Base-by-base conservation (phyloP, 64 coral and sea anemone genomes). In the Montipora sp. region DNA sequence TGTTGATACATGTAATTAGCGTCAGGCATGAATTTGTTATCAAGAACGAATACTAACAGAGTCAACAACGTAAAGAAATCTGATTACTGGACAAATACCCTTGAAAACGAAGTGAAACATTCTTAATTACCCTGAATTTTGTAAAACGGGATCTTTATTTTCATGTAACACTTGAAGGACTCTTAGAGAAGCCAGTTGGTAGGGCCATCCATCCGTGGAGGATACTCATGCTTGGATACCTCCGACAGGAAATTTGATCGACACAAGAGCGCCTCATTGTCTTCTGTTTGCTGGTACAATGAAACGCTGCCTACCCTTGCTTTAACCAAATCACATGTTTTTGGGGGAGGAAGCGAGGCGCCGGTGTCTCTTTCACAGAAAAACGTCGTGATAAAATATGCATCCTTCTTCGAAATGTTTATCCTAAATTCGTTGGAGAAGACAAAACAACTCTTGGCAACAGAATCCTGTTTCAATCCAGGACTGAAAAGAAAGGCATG, bases 251-350 rank as follows among this genome's bases (percentile, higher is more conserved):
- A 65, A 85, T 63, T 46, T 85, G 18, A 18, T 47, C 18, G 20
- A 72, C 43, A 85, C 46, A 71, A 71, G 65, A 85, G 18, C 7
- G 46, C 46, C 21, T 72, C 20, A 51, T 27, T 71, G 67, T 85
- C 16, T 20, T 51, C 2, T 85, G 65, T 59, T 63, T 85, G 82
- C 65, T 49, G 18, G 36, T 71, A 47, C 82, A 50, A 65, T 85
- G 60, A 85, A 47, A 70, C 65, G 65, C 63, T 85, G 45, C 68
- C 63, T 14, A 63, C 60, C 15, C 60, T 12, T 72, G 46, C 79
- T 48, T 70, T 70, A 85, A 71, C 61, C 68, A 71, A 71, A 72
- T 22, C 82, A 70, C 44, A 85, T 85, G 65, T 50, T 71, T 63
- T 0, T 15, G 65, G 53, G 65, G 53, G 10, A 13, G 44, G 19